A percentile compares a stretch with the other conserved stretches of the same genome.
phyloP scores from a whole-genome alignment of 2,113 vertebrate genomes.

The Oryzias javanicus region DNA sequence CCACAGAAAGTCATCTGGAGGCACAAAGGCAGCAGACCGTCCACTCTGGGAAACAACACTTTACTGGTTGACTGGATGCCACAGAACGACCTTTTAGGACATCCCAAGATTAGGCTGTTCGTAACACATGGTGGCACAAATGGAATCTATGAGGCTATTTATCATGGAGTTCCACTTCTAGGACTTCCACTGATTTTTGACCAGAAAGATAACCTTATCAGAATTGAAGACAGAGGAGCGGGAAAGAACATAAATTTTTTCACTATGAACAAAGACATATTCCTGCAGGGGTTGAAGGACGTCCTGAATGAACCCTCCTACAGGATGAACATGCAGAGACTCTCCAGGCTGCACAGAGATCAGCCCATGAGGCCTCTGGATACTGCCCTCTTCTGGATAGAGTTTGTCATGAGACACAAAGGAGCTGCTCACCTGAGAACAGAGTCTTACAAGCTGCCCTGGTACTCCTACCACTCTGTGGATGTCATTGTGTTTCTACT shows the following conservation, averaged over 20 bases:
- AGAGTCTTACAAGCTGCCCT: slow-evolving; percentile 67
- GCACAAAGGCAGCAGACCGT: slow-evolving; percentile 49
- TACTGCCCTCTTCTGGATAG: slow-evolving; percentile 76
- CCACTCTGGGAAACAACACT: slow-evolving; percentile 71
- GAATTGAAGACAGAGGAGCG: slow-evolving; percentile 59
- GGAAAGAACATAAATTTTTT: slow-evolving; percentile 56
- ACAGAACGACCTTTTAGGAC: slow-evolving; percentile 73
- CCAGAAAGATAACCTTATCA: slow-evolving; percentile 62
- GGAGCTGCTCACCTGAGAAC: slow-evolving; percentile 71
- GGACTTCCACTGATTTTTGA: slow-evolving; percentile 55
- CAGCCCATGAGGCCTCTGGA: slow-evolving; percentile 64
- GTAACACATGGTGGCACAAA: slow-evolving; percentile 75
- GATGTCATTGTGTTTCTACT: slow-evolving; percentile 60
- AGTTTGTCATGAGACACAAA: slow-evolving; percentile 76
- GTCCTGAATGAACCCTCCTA: slow-evolving; percentile 71
- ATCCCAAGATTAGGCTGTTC: slow-evolving; percentile 65
- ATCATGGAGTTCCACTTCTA: slow-evolving; percentile 67
- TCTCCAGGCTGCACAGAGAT: slow-evolving; percentile 73
- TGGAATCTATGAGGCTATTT: slow-evolving; percentile 70
- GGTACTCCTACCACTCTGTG: slow-evolving; percentile 70
- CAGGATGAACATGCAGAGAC: slow-evolving; percentile 68
- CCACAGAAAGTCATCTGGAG: slow-evolving; percentile 77
- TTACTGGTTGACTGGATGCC: slow-evolving; percentile 71
- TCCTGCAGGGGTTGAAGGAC: slow-evolving; percentile 55
- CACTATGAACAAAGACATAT: slow-evolving; percentile 47